These are phyloP conservation scores for Oriolus oriolus DNA, from an alignment of 2,113 vertebrate species.

Conservation along the genomic window DNA sequence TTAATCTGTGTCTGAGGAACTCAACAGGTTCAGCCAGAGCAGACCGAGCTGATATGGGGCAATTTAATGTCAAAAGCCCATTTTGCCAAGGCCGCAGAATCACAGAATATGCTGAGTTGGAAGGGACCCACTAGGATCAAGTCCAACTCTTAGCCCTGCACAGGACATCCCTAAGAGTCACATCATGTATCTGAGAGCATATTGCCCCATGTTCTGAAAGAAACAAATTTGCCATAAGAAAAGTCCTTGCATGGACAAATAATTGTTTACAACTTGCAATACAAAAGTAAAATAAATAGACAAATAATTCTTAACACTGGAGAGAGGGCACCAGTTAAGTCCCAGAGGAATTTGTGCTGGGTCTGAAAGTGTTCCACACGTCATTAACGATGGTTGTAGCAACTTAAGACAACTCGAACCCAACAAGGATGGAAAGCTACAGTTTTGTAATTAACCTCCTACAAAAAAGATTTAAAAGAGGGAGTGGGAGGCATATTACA, in stretches of 20 bases:
- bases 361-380: not conserved
- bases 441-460: constrained; percentile 53
- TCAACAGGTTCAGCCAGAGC: not conserved
- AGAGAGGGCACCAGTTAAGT: not conserved
- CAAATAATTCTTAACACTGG: not conserved
- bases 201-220: not conserved
- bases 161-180: not conserved
- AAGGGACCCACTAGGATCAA: not conserved
- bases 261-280: not conserved
- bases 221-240: not conserved
- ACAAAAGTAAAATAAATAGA: not conserved
- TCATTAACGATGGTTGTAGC: not conserved
- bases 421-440: constrained; percentile 8
- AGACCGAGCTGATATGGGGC: not conserved
- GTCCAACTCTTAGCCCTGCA: not conserved
- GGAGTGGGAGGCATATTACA: constrained; percentile 41
- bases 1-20: not conserved
- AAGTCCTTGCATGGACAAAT: not conserved
- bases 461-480: constrained; percentile 49
- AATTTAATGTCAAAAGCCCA: not conserved
- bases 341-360: not conserved
- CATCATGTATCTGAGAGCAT: not conserved
- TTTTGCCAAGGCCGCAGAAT: not conserved
- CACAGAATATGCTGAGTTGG: not conserved
- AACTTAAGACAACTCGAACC: not conserved